Conservation (phyloP, 2,113 vertebrate genomes). For the Oryzias celebensis region DNA sequence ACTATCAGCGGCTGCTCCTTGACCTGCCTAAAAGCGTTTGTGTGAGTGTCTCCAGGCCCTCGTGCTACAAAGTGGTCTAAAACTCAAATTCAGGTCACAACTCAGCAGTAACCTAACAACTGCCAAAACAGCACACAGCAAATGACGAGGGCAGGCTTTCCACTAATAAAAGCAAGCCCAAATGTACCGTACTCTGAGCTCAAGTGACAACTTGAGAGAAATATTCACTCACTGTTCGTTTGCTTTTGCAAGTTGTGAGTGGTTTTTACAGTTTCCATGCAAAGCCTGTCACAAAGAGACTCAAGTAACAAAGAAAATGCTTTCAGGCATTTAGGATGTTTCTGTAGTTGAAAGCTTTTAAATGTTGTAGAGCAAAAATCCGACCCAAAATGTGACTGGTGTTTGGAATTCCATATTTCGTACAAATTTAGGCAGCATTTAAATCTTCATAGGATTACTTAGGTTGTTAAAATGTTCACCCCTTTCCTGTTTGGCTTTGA, state of each 20-base stretch:
- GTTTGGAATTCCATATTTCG: no score
- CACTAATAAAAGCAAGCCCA: not conserved
- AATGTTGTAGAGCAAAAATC: no score
- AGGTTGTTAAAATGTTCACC: no score
- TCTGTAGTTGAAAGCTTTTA: no score
- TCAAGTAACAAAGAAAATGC: no score
- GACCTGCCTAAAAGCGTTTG: conserved; percentile 4
- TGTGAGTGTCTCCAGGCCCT: conserved; percentile 12
- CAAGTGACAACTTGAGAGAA: not conserved
- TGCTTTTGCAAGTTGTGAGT: not conserved
- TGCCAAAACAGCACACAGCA: conserved; percentile 24
- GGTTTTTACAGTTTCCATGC: no score
- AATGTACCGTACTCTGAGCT: not conserved
- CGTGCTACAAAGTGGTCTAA: conserved; percentile 27
- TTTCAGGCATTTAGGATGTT: no score
- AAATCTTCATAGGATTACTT: no score
- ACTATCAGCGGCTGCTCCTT: conserved; percentile 2
- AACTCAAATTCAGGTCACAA: conserved; percentile 43
- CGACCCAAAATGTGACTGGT: no score
- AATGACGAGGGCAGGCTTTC: conserved; percentile 5
- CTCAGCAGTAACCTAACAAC: conserved; percentile 32
- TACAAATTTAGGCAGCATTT: no score
- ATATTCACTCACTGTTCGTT: not conserved
- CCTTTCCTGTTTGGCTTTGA: no score
- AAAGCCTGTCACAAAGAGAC: no score